Evolutionary conservation across 2,113 vertebrate genomes (phyloP).

Genomic region (Ceyx melanurus): DNA sequence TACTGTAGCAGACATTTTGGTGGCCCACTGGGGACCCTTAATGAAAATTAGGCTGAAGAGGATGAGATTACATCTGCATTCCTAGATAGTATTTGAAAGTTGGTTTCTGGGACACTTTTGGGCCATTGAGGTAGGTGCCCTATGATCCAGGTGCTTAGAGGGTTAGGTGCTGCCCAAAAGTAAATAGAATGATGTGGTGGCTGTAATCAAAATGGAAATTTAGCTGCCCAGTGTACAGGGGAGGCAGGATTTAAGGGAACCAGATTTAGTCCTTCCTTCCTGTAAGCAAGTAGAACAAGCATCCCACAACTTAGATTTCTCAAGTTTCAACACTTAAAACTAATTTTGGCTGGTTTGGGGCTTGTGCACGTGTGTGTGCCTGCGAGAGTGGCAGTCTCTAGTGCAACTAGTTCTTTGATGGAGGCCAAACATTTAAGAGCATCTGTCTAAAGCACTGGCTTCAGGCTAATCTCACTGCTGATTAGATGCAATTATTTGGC

Average conservation of each 20-base stretch:
- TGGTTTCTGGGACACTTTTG: background rate
- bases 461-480: slow-evolving; percentile 28
- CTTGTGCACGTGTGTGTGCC: background rate
- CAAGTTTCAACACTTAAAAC: background rate
- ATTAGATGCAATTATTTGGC: slow-evolving; percentile 42
- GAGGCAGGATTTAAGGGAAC: background rate
- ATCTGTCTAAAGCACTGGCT: slow-evolving; percentile 4
- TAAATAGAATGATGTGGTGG: background rate
- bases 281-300: background rate
- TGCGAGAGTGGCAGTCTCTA: background rate
- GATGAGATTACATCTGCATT: accelerated
- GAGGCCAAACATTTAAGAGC: background rate
- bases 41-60: background rate
- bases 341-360: background rate
- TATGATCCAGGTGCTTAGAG: background rate
- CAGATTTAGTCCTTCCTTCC: background rate
- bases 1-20: background rate
- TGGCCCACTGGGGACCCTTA: background rate
- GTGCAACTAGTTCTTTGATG: background rate
- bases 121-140: background rate
- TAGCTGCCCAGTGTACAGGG: background rate
- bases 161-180: background rate
- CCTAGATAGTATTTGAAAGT: background rate
- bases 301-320: background rate
- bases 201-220: background rate